Percentiles rank a stretch among this genome's conserved stretches.
Evolutionary conservation across 2,888 invertebrate genomes (phyloP).

Genomic region (Scotopteryx bipunctaria): DNA sequence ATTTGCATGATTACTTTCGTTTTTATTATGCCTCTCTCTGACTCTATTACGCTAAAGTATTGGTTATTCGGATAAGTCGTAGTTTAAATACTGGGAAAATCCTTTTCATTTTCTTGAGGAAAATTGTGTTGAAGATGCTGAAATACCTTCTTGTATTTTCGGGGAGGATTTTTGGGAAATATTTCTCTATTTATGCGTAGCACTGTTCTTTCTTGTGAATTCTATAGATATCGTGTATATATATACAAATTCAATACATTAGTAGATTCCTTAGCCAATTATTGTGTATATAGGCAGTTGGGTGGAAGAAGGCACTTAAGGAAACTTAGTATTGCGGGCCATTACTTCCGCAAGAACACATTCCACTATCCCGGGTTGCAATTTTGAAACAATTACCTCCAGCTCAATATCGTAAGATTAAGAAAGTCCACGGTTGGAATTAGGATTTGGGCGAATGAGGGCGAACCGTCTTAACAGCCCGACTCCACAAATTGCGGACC

Average conservation of each 20-base stretch:
- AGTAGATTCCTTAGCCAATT: too few species aligned
- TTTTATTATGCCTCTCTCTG: slow-evolving; percentile 75
- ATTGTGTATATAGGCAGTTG: background rate
- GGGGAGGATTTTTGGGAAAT: slow-evolving; percentile 17
- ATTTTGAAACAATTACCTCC: slow-evolving; percentile 82
- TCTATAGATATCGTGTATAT: too few species aligned
- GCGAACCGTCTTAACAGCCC: slow-evolving; percentile 75
- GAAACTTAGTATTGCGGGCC: slow-evolving; percentile 36
- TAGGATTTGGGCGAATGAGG: slow-evolving; percentile 77
- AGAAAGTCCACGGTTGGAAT: slow-evolving; percentile 81
- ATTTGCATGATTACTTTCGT: slow-evolving; percentile 84
- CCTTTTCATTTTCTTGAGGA: slow-evolving; percentile 35
- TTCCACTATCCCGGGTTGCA: slow-evolving; percentile 61
- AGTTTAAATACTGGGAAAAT: slow-evolving; percentile 40
- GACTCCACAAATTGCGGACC: slow-evolving; percentile 83
- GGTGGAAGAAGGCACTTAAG: slow-evolving; percentile 26
- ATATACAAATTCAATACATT: too few species aligned
- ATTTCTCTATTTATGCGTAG: background rate
- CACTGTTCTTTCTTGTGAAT: background rate
- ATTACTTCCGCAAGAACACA: slow-evolving; percentile 37
- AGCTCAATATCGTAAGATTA: slow-evolving; percentile 81
- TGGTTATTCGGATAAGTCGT: slow-evolving; percentile 53
- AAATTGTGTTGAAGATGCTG: slow-evolving; percentile 30
- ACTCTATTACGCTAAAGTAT: slow-evolving; percentile 57
- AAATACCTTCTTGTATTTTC: slow-evolving; percentile 20